Base-by-base conservation (phyloP, 2,888 invertebrate species). In the Actias luna region DNA sequence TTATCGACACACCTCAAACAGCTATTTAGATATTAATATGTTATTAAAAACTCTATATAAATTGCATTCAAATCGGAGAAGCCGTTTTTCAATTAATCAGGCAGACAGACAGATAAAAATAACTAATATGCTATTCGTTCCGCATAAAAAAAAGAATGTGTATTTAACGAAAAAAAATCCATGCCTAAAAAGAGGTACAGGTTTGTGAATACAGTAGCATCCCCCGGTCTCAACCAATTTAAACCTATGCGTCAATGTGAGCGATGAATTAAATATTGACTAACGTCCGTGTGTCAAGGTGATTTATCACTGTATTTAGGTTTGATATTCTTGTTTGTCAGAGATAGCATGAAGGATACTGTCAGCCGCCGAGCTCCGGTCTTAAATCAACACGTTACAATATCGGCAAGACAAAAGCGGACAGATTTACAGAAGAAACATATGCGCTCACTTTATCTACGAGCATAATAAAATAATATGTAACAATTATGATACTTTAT, bases 251-350 rank as follows among this genome's bases (percentile, higher is more conserved):
- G 50, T 35, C 59, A 18, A 12, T 52, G 39, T 52, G 36, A 59
- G 35, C 59, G 36, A 61, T 42, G 33, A 46, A 58, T 60, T 62
- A 72, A 80, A 83, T 82, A 81, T 83, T 84, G 77, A 74, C 74
- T 73, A 69, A 66, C 65, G 64, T 68, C 63, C 72, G 73, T 73
- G 69, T 64, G 72, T 62, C 67, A 66, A 68, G 60, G 67, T 79
- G 75, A 77, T 76, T 77, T 82, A 82, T 80, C 75, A 71, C 65
- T 78, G 77, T 80, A 78, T 80, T 79, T 79, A 73, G 67, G 58
- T 31, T 65, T 55, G 29, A 62, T 65, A 64, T 65, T 69, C 63
- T 63, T 79, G 76, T 78, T 75, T 79, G 62, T 73, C 63, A 59
- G 67, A 76, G 78, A 79, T 80, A 75, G 68, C 65, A 66, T 62